Conservation (phyloP, 2,113 vertebrate species). For the Sakesphorus luctuosus region DNA sequence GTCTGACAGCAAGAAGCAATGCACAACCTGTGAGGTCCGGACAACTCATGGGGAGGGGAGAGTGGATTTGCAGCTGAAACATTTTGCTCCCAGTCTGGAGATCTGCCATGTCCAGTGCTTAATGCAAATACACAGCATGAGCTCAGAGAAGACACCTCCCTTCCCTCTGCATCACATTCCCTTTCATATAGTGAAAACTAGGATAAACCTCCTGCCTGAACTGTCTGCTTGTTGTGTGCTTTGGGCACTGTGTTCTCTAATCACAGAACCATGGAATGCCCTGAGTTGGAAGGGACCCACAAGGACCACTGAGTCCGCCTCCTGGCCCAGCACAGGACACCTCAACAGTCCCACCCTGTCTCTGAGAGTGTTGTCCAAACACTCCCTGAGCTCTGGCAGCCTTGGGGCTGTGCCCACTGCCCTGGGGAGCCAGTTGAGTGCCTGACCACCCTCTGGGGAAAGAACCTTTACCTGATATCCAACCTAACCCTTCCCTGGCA, state of each 20-base stretch:
- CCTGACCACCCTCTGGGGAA: background rate
- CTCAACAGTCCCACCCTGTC: background rate
- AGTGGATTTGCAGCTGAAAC: background rate
- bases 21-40: background rate
- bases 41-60: background rate
- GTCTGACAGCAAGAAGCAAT: background rate
- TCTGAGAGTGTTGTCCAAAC: rapidly evolving
- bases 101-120: background rate
- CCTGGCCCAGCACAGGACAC: background rate
- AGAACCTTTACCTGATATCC: background rate
- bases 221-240: background rate
- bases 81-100: background rate
- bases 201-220: background rate
- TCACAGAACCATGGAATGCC: background rate
- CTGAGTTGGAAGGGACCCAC: background rate
- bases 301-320: rapidly evolving
- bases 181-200: background rate
- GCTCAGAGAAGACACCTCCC: background rate
- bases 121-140: background rate
- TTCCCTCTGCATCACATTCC: background rate
- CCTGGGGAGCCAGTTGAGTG: background rate
- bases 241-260: background rate
- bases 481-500: background rate
- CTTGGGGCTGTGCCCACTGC: background rate
- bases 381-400: background rate